Conservation (phyloP, 2,797 vertebrate species). For the Steatocranus sp. region DNA sequence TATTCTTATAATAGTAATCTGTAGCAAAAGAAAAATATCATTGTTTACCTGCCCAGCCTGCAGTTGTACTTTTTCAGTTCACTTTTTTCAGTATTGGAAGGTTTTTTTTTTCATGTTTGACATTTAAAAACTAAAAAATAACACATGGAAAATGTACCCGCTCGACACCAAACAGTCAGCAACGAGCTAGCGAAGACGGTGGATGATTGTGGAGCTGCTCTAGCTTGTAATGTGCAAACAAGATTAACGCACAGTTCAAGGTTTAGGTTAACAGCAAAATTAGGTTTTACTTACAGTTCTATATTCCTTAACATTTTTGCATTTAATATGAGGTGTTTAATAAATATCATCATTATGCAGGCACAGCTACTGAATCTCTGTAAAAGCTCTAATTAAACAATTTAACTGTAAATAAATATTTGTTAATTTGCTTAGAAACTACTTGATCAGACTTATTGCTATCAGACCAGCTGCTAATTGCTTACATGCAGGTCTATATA, state of each 20-base stretch:
- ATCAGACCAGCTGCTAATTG: slow-evolving; percentile 15
- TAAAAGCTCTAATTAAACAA: not conserved
- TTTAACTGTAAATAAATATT: not conserved
- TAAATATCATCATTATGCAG: not conserved
- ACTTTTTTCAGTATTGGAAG: not conserved
- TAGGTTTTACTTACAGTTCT: not conserved
- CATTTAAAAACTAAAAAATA: not conserved
- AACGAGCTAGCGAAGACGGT: not conserved
- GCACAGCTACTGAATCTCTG: not conserved
- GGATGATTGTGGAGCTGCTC: not conserved
- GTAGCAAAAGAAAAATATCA: not conserved
- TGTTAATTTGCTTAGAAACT: not conserved
- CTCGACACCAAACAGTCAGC: not conserved
- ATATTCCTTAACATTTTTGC: not conserved
- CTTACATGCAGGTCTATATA: not conserved
- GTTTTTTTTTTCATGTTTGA: not conserved
- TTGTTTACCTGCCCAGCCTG: not conserved
- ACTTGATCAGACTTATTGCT: not conserved
- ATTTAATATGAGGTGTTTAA: not conserved
- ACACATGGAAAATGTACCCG: not conserved
- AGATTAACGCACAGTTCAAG: not conserved
- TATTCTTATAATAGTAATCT: not conserved
- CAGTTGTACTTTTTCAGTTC: not conserved
- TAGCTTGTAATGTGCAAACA: not conserved
- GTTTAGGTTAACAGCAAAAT: not conserved